phyloP scores from a whole-genome alignment of 2,797 vertebrate species.

The Gymnothorax reevesii region DNA sequence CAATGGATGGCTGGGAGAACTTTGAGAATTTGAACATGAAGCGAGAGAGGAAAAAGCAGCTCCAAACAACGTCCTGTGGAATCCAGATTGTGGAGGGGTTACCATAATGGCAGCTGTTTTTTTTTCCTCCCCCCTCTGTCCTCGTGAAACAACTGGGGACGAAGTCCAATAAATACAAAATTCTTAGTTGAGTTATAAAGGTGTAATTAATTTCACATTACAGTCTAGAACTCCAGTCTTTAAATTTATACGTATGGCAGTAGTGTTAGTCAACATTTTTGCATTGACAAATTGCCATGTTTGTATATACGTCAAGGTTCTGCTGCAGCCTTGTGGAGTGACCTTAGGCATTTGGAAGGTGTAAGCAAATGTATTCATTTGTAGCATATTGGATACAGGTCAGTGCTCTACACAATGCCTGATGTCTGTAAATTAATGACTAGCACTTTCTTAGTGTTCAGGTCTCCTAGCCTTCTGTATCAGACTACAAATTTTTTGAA shows the following conservation, averaged over 20 bases:
- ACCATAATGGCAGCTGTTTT: slow-evolving; percentile 85
- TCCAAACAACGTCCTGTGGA: slow-evolving; percentile 89
- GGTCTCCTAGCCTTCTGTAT: slow-evolving; percentile 98
- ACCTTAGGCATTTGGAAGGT: slow-evolving; percentile 79
- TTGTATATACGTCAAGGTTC: slow-evolving; percentile 96
- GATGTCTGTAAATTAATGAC: slow-evolving; percentile 98
- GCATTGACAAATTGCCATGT: slow-evolving; percentile 79
- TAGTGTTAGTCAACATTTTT: slow-evolving; percentile 81
- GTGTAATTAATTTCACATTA: slow-evolving; percentile 85
- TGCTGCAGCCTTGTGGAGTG: slow-evolving; percentile 87
- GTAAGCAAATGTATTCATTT: slow-evolving; percentile 91
- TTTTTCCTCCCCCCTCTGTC: slow-evolving; percentile 44
- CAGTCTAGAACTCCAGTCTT: slow-evolving; percentile 80
- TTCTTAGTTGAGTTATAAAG: slow-evolving; percentile 90
- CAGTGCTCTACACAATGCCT: slow-evolving; percentile 97
- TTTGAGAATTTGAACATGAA: slow-evolving; percentile 86
- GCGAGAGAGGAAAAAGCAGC: slow-evolving; percentile 74
- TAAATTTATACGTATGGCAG: slow-evolving; percentile 88
- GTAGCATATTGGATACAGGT: slow-evolving; percentile 98
- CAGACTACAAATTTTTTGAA: slow-evolving; percentile 89
- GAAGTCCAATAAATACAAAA: slow-evolving; percentile 60
- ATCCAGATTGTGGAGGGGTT: slow-evolving; percentile 78
- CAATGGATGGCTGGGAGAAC: slow-evolving; percentile 92
- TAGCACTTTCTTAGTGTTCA: slow-evolving; percentile 99
- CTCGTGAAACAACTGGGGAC: slow-evolving; percentile 79